Conservation (phyloP, 2,113 vertebrate genomes). For the Machaerirhynchus nigripectus region DNA sequence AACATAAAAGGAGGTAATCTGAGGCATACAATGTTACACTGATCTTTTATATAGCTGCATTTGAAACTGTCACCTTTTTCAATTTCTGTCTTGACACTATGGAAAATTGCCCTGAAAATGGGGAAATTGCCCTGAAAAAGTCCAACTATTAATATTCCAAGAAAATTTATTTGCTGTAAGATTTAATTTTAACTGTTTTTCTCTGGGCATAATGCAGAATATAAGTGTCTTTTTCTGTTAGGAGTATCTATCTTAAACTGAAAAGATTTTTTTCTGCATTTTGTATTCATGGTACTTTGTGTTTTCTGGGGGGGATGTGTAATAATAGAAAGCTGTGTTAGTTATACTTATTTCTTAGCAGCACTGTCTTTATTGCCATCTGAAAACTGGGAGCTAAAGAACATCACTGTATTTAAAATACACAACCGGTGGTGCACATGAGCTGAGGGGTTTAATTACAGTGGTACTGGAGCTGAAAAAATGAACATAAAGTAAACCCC, state of each 20-base stretch:
- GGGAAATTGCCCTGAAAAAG: not conserved
- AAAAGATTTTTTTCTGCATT: not conserved
- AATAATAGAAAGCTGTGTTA: not conserved
- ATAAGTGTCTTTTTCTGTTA: not conserved
- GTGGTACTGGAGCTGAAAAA: not conserved
- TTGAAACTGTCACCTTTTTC: not conserved
- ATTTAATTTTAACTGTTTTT: not conserved
- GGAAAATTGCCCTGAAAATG: not conserved
- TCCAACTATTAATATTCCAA: not conserved
- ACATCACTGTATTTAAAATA: not conserved
- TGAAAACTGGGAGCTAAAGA: not conserved
- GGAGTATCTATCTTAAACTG: not conserved
- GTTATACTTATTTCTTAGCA: not conserved
- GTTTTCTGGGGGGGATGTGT: fast-evolving
- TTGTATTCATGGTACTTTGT: not conserved
- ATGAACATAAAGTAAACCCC: not conserved
- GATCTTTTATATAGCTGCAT: not conserved
- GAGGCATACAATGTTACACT: not conserved
- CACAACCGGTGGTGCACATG: too few species aligned
- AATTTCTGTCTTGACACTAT: not conserved
- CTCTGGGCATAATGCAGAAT: not conserved
- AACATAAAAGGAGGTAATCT: not conserved
- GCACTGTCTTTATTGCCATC: not conserved
- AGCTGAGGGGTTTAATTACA: not conserved
- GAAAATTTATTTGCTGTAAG: not conserved